These are phyloP conservation scores for Oeneis ivallda DNA, from an alignment of 2,888 invertebrate genomes.

Conservation along the genomic window DNA sequence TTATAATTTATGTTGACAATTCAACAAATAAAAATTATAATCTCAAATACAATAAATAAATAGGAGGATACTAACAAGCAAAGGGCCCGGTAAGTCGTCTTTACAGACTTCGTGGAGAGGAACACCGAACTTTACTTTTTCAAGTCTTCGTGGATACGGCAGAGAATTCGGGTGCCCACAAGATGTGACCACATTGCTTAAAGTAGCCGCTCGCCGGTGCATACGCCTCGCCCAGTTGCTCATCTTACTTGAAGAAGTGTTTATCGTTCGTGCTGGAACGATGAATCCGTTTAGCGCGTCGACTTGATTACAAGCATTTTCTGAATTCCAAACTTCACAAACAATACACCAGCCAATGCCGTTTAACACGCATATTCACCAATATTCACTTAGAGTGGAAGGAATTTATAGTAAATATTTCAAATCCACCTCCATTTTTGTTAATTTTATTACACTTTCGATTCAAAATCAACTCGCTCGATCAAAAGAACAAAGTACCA, in stretches of 20 bases:
- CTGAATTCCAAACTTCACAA: slow-evolving; percentile 18
- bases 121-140: slow-evolving; percentile 97
- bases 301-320: slow-evolving; percentile 30
- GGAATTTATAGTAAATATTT: slow-evolving; percentile 31
- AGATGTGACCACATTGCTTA: slow-evolving; percentile 94
- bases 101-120: slow-evolving; percentile 96
- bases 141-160: slow-evolving; percentile 91
- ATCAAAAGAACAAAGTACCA: slow-evolving; percentile 33
- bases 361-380: slow-evolving; percentile 18
- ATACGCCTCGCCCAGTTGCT: slow-evolving; percentile 96
- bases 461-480: slow-evolving; percentile 28
- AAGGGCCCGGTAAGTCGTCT: slow-evolving; percentile 95
- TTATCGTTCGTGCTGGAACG: slow-evolving; percentile 19
- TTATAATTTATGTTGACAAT: neutral
- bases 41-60: slow-evolving; percentile 1
- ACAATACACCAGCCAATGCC: slow-evolving; percentile 20
- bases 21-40: neutral
- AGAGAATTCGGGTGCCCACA: slow-evolving; percentile 92
- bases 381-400: slow-evolving; percentile 19
- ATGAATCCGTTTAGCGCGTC: slow-evolving; percentile 20
- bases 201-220: slow-evolving; percentile 94
- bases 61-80: slow-evolving; percentile 86
- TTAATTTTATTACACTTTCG: slow-evolving; percentile 29
- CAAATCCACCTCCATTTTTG: slow-evolving; percentile 41
- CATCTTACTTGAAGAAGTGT: slow-evolving; percentile 77